Percentiles rank a stretch among this genome's conserved stretches.
Evolutionary conservation across 2,113 vertebrate species (phyloP).

Genomic region (Antechinus stuartii): DNA sequence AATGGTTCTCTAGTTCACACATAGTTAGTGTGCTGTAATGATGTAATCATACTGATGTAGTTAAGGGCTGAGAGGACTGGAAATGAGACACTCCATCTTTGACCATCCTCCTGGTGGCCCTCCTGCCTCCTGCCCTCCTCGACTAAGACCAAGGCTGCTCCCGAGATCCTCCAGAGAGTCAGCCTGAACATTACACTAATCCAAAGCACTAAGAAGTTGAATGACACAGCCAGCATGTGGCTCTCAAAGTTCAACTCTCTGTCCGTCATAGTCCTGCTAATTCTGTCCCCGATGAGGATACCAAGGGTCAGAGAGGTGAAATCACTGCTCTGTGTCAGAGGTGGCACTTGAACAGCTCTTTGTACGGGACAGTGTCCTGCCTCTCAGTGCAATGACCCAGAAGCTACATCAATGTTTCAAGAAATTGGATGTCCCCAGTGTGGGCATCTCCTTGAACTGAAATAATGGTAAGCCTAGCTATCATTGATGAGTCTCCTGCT

Average conservation of each 20-base stretch:
- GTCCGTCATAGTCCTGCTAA: not conserved
- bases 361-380: not conserved
- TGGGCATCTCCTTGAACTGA: not conserved
- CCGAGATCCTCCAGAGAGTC: no score
- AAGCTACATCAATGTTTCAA: not conserved
- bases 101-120: no score
- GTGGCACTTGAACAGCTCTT: not conserved
- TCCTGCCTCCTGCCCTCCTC: no score
- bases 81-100: no score
- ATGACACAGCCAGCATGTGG: not conserved
- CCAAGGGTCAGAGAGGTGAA: not conserved
- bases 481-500: not conserved
- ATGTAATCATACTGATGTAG: no score
- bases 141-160: no score
- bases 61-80: no score
- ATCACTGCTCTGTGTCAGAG: not conserved
- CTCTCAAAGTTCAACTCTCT: not conserved
- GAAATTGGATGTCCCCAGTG: not conserved
- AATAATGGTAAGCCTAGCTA: not conserved
- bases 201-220: no score
- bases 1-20: no score
- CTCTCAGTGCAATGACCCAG: not conserved
- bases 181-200: no score
- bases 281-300: no score
- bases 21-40: no score